Conservation (phyloP, 2,797 vertebrate species). For the Etheostoma nigrum region DNA sequence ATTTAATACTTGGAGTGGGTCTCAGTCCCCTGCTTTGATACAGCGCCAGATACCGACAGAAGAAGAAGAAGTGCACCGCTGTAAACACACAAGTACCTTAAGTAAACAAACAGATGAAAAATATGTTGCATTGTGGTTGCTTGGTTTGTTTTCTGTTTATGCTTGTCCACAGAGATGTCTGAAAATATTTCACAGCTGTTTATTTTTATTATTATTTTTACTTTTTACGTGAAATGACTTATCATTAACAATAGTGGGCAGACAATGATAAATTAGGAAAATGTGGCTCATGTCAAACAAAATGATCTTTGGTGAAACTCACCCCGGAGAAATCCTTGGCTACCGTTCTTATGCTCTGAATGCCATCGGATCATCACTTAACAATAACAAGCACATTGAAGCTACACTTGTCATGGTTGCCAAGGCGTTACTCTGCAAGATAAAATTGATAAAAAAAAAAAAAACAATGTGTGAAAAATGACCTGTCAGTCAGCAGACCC, state of each 20-base stretch:
- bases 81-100: constrained; percentile 55
- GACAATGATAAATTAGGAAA: constrained; percentile 36
- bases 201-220: constrained; percentile 8
- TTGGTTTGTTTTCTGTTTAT: constrained; percentile 34
- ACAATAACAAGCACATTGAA: constrained; percentile 70
- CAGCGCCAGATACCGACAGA: constrained; percentile 76
- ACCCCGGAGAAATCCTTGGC: constrained; percentile 36
- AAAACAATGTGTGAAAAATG: constrained; percentile 82
- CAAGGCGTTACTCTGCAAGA: constrained; percentile 80
- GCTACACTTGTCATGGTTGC: constrained; percentile 77
- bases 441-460: constrained; percentile 76
- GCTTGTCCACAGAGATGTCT: not conserved
- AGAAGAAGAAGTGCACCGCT: constrained; percentile 35
- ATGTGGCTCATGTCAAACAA: constrained; percentile 30
- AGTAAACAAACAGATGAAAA: constrained; percentile 61
- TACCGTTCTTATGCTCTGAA: constrained; percentile 51
- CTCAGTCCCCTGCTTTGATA: constrained; percentile 78
- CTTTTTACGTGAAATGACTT: not conserved
- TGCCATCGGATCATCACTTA: constrained; percentile 65
- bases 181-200: constrained; percentile 20
- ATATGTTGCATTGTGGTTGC: constrained; percentile 12
- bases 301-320: constrained; percentile 39
- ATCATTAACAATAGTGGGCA: constrained; percentile 19
- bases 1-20: constrained; percentile 82
- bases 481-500: constrained; percentile 75